Evolutionary conservation across 2,113 vertebrate species (phyloP).

Genomic region (Istiophorus platypterus): DNA sequence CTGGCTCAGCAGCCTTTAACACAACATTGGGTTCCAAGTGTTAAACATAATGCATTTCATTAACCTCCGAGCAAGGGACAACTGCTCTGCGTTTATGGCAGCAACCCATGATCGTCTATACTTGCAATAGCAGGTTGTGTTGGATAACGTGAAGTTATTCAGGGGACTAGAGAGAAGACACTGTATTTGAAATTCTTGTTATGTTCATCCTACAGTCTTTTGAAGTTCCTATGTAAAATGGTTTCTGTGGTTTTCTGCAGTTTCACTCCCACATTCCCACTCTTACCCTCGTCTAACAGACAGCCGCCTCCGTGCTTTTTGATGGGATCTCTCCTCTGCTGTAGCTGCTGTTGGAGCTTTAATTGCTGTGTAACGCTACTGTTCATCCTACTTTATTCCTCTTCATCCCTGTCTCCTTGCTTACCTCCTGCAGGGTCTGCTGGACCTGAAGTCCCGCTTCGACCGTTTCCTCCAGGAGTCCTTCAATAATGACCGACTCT

Average conservation of each 20-base stretch:
- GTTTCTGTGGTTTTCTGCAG: background rate
- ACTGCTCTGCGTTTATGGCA: background rate
- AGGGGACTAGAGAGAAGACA: background rate
- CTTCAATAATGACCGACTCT: conserved; percentile 97
- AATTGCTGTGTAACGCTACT: background rate
- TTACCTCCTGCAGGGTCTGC: conserved; percentile 87
- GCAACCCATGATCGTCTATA: conserved; percentile 6
- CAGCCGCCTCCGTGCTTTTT: background rate
- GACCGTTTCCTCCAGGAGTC: conserved; percentile 98
- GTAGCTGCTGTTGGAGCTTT: conserved; percentile 8
- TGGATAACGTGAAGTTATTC: background rate
- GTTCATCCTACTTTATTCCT: background rate
- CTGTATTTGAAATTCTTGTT: background rate
- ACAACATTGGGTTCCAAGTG: conserved; percentile 9
- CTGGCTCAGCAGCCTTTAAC: background rate
- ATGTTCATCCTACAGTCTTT: background rate
- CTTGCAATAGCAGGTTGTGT: background rate
- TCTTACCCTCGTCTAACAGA: background rate
- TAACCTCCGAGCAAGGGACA: conserved; percentile 7
- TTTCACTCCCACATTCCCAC: background rate
- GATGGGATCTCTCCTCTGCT: conserved; percentile 7
- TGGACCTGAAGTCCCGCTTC: conserved; percentile 97
- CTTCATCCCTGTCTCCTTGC: background rate
- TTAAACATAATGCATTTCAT: background rate
- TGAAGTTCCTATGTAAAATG: background rate